Evolutionary conservation across 2,797 vertebrate genomes (phyloP).

Genomic region (Urocyon cinereoargenteus): DNA sequence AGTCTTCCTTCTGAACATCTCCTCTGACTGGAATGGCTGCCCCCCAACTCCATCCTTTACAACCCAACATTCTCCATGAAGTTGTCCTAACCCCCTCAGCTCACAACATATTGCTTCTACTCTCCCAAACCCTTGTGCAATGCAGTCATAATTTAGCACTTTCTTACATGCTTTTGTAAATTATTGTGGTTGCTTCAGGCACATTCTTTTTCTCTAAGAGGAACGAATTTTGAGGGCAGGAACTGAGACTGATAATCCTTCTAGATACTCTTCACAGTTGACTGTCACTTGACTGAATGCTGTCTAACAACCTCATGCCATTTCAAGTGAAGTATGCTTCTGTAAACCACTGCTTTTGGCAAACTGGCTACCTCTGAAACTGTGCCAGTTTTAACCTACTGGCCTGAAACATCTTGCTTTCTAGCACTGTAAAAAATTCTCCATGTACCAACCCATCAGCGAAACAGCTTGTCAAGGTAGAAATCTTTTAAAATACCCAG

Average conservation of each 20-base stretch:
- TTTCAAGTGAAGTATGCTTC: not conserved
- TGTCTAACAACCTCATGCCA: not conserved
- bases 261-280: not conserved
- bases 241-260: not conserved
- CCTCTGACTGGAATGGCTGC: not conserved
- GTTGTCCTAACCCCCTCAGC: not conserved
- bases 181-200: not conserved
- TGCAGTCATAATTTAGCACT: not conserved
- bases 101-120: not conserved
- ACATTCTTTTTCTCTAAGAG: not conserved
- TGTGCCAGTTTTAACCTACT: not conserved
- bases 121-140: not conserved
- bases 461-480: not conserved
- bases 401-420: not conserved
- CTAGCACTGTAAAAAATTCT: not conserved
- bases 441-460: not conserved
- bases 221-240: constrained; percentile 30
- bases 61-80: not conserved
- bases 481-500: not conserved
- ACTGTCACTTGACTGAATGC: not conserved
- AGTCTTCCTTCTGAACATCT: not conserved
- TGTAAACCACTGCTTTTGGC: not conserved
- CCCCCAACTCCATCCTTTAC: not conserved
- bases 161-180: not conserved
- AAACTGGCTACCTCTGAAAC: not conserved